Evolutionary conservation across 1,140 invertebrate genomes (phyloP).

Genomic region (Helicoverpa zea): DNA sequence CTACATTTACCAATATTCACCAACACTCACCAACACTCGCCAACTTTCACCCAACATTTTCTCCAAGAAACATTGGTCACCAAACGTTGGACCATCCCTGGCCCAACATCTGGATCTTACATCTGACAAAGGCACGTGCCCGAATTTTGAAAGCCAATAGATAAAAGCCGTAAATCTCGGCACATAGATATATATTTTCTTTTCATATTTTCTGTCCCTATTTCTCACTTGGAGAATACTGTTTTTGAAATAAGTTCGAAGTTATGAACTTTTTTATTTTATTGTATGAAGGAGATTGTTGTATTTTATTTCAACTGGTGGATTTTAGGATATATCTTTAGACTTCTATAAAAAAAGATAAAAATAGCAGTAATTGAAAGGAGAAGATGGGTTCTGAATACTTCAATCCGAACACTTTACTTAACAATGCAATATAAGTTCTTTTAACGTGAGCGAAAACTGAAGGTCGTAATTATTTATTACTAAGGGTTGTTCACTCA

Average conservation of each 20-base stretch:
- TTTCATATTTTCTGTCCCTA: conserved; percentile 25
- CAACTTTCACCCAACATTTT: neutral
- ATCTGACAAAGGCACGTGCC: conserved; percentile 15
- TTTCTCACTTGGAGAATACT: neutral
- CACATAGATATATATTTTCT: conserved; percentile 33
- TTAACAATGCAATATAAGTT: neutral
- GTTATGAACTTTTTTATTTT: neutral
- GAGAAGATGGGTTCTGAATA: too few species aligned
- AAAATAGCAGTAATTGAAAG: too few species aligned
- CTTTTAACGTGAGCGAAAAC: neutral
- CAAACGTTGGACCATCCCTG: neutral
- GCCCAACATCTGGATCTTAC: neutral
- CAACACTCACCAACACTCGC: neutral
- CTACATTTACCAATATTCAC: conserved; percentile 4
- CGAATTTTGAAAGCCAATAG: conserved; percentile 43
- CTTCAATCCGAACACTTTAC: neutral
- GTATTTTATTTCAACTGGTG: too few species aligned
- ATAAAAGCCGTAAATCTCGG: conserved; percentile 45
- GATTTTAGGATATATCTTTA: too few species aligned
- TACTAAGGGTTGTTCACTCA: neutral
- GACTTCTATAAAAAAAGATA: too few species aligned
- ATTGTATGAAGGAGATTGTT: too few species aligned
- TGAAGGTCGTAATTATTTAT: conserved; percentile 7
- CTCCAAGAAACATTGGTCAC: neutral
- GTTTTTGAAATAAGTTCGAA: conserved; percentile 3